These are phyloP conservation scores for Champsocephalus esox DNA, from an alignment of 2,797 vertebrate genomes.

Conservation along the genomic window DNA sequence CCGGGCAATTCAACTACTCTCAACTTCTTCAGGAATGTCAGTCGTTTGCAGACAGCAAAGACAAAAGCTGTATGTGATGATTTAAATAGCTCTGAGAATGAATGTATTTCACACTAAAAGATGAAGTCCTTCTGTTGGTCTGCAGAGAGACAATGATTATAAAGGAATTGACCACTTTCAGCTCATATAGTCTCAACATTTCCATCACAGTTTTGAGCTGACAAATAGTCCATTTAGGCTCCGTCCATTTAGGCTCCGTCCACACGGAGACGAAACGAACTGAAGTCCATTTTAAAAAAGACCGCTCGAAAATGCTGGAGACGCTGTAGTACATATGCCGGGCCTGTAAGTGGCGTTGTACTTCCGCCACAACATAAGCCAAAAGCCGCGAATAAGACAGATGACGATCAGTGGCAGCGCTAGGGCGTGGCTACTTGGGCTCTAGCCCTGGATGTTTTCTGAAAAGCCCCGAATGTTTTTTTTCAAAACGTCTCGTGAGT, in stretches of 20 bases:
- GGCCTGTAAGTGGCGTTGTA: too few species aligned
- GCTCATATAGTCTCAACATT: conserved; percentile 8
- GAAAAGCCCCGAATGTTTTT: too few species aligned
- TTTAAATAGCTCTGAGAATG: conserved; percentile 22
- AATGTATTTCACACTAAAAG: conserved; percentile 14
- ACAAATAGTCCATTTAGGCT: neutral
- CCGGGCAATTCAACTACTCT: conserved; percentile 46
- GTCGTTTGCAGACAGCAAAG: conserved; percentile 42
- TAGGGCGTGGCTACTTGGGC: too few species aligned
- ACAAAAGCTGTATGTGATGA: conserved; percentile 42
- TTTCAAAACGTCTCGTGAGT: too few species aligned
- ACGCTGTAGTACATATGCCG: too few species aligned
- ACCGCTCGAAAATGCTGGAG: too few species aligned
- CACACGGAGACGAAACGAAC: too few species aligned
- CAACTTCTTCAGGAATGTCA: conserved; percentile 44
- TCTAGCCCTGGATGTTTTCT: too few species aligned
- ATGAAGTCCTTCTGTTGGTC: conserved; percentile 1
- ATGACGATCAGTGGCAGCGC: too few species aligned
- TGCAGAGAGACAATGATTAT: neutral
- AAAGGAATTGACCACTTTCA: conserved; percentile 10
- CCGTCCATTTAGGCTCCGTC: neutral
- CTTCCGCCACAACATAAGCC: too few species aligned
- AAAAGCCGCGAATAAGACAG: too few species aligned
- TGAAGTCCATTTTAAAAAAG: too few species aligned
- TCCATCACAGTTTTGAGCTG: neutral